Base-by-base conservation (phyloP, 2,797 vertebrate genomes). In the Cacajao melanocephalus region DNA sequence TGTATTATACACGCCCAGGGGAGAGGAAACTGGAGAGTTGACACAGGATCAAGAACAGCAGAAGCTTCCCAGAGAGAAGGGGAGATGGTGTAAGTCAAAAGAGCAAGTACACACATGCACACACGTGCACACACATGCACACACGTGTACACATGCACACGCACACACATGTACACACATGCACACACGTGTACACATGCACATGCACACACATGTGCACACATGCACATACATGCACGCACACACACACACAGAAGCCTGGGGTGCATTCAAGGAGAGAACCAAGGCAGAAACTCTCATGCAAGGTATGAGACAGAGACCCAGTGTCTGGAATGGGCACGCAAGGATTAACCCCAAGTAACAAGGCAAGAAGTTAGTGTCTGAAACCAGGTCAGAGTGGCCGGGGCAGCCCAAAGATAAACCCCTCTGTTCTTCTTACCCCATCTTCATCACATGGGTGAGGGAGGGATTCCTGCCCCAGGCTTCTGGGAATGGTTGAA, bases 121-220 rank as follows among this genome's bases (percentile, higher is more conserved):
- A 78, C 44, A 5, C 17, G 2, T 8, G 15, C 2, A 15, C 17
- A 15, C 17, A 3, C 30, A 22, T 4, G 8, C 7, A 8, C 26
- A 83, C 28, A 2, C 28, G 8, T 41, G 5, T 12, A 48, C 46
- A 46, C 2, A 12, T 46, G 44, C 52, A 61, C n/a, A 79, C 46
- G 3, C 33, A 50, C 19, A 11, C 7, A 15, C 10, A 84, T n/a
- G 64, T 0, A 28, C 30, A 30, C 2, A 2, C 26, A 30, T 3
- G 24, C 55, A 67, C 33, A 78, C 44, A 5, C 17, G 2, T 8
- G 15, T 3, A 15, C 17, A 15, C 17, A 3, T n/a, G n/a, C 39
- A 39, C 39, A 46, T 12, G 46, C 2, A 12, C 46, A 46, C 44
- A 9, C 44, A 44, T 44, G 44, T 10, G 44, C 9, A 10, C 7